Conservation (phyloP, 2,888 invertebrate genomes). For the Lymantria dispar region DNA sequence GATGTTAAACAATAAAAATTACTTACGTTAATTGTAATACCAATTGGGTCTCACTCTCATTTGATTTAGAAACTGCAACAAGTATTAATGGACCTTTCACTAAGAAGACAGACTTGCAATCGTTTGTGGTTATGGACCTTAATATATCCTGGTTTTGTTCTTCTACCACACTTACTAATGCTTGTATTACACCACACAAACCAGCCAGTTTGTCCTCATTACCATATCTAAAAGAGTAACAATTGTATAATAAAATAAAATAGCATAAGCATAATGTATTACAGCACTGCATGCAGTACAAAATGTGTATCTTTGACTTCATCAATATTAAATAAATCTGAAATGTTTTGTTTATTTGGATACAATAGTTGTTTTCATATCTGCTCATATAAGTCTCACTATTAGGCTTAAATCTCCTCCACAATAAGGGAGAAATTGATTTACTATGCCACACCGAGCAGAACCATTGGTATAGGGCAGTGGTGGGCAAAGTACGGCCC, state of each 20-base stretch:
- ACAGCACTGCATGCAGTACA: too few species aligned
- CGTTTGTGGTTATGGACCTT: slow-evolving; percentile 91
- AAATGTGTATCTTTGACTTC: too few species aligned
- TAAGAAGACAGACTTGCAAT: slow-evolving; percentile 95
- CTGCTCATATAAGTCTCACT: too few species aligned
- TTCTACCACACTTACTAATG: slow-evolving; percentile 94
- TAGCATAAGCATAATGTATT: too few species aligned
- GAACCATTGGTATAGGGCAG: too few species aligned
- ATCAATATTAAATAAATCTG: too few species aligned
- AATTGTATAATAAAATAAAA: background rate
- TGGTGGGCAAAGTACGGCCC: too few species aligned
- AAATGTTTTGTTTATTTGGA: too few species aligned
- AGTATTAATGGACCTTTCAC: slow-evolving; percentile 95
- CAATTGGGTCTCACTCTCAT: slow-evolving; percentile 92
- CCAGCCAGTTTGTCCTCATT: slow-evolving; percentile 97
- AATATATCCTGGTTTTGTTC: slow-evolving; percentile 91
- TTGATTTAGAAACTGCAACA: slow-evolving; percentile 92
- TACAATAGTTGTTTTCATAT: too few species aligned
- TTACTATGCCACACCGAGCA: too few species aligned
- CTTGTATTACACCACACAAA: slow-evolving; percentile 96
- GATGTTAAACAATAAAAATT: background rate
- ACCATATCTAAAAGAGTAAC: slow-evolving; percentile 87
- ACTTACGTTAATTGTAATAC: slow-evolving; percentile 92
- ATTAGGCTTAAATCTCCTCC: too few species aligned
- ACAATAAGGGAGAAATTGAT: too few species aligned